Evolutionary conservation across 2,113 vertebrate species (phyloP).

Genomic region (Eudyptes chrysolophus): DNA sequence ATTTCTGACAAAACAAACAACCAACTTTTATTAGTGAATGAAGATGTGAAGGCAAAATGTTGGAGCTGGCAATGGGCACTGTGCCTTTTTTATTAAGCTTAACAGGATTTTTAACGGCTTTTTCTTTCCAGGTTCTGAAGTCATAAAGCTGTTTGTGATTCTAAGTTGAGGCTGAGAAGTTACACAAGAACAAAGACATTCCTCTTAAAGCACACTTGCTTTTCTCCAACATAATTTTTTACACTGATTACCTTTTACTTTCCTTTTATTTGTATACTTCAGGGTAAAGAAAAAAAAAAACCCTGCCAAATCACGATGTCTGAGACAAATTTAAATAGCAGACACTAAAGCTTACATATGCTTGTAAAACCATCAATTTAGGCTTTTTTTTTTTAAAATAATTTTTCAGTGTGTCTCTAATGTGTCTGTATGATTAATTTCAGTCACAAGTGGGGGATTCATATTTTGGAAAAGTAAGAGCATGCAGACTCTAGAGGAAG

Average conservation of each 20-base stretch:
- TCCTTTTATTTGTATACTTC: neutral
- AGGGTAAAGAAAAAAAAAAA: neutral
- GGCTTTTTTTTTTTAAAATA: neutral
- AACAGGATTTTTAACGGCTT: neutral
- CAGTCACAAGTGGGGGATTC: neutral
- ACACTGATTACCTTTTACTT: neutral
- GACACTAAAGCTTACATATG: neutral
- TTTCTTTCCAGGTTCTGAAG: neutral
- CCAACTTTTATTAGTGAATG: neutral
- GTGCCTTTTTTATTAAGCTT: neutral
- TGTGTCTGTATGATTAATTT: neutral
- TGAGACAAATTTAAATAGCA: neutral
- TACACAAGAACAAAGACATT: neutral
- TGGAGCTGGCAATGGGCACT: neutral
- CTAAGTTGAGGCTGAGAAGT: constrained; percentile 22
- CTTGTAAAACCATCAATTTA: neutral
- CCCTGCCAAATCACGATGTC: neutral
- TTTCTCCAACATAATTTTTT: neutral
- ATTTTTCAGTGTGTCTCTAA: neutral
- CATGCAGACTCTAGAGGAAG: neutral
- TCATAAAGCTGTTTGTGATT: constrained; percentile 31
- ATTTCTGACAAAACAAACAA: constrained; percentile 28
- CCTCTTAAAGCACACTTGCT: neutral
- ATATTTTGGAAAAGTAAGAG: neutral
- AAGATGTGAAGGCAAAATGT: neutral